These are phyloP conservation scores for Sarcophilus harrisii DNA, from an alignment of 2,797 vertebrate species.

Conservation along the genomic window DNA sequence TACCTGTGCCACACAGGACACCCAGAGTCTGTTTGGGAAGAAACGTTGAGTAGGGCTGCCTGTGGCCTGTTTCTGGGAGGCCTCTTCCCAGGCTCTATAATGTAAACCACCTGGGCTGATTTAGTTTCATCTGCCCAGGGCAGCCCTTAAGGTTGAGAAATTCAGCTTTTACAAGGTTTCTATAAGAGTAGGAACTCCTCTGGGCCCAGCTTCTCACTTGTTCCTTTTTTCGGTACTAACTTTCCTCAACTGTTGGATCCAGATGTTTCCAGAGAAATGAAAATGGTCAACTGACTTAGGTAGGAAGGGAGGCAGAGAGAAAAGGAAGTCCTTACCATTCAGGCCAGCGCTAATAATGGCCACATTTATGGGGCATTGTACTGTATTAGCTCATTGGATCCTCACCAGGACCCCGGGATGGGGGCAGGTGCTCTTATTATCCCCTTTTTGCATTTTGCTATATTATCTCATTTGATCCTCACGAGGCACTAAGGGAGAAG, in stretches of 20 bases:
- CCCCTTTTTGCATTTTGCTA: background rate
- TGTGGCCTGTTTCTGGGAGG: conserved; percentile 66
- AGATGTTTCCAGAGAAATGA: background rate
- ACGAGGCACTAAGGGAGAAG: too few relatives aligned
- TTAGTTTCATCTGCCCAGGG: conserved; percentile 16
- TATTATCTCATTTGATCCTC: too few relatives aligned
- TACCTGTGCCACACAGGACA: background rate
- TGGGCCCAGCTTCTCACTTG: background rate
- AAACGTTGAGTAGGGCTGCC: conserved; percentile 58
- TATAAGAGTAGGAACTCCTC: background rate
- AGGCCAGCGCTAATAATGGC: background rate
- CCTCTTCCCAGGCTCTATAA: conserved; percentile 38
- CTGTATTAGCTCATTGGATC: background rate
- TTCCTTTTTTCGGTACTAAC: background rate
- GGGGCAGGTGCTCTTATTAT: background rate
- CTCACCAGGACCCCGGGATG: background rate
- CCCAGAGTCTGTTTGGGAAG: conserved; percentile 6
- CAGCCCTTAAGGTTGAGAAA: conserved; percentile 9
- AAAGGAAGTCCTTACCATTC: background rate
- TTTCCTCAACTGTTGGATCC: background rate
- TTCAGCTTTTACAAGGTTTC: conserved; percentile 20
- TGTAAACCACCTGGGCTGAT: conserved; percentile 63
- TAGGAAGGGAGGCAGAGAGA: background rate
- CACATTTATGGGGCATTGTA: background rate
- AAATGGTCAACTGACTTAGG: background rate